Evolutionary conservation across 2,113 vertebrate genomes (phyloP), one percentile per base, ranked within the genome.

Genomic region (Heterotilapia buettikoferi): DNA sequence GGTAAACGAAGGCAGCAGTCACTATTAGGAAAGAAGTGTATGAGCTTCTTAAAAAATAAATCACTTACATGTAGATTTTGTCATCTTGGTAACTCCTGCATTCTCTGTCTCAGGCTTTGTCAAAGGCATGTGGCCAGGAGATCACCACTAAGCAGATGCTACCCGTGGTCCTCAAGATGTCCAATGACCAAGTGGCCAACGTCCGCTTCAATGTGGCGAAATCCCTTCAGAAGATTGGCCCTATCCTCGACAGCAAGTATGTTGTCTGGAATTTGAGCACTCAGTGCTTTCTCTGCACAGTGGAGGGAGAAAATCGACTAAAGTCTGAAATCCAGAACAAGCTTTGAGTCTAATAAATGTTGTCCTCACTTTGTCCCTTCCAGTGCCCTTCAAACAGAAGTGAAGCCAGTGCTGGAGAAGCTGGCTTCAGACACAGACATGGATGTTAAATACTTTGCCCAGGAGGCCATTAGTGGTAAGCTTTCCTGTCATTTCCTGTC

Each of bases 151-250:
- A 98, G 91, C 97, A 98, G 93, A 98, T 98, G 97, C 93, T 98
- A 16, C 98, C 98, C 3, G 97, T 98, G 16, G 97, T 98, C 50
- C 91, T 98, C 68, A 98, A 98, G 93, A 98, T 98, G 98, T 97
- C 98, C 82, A 97, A 96, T 3, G 98, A 98, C 94, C 98, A 98
- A 92, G 98, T 98, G 92, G 98, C 98, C 73, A 98, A 98, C 13
- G 98, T 98, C 9, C 98, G 98, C 91, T 98, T 98, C 94, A 98
- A 98, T 12, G 98, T 98, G 89, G 98, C 98, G 80, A 98, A 98
- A 94, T 97, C 97, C n/a, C 95, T 98, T 50, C 98, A 98, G 94
- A 98, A 97, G 95, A 98, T 98, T 13, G 97, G 98, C 86, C 97
- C 97, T 1, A 96, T 98, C 88, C 94, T 98, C 19, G 97, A 98